Base-by-base conservation (phyloP, 2,797 vertebrate species). In the Sparus aurata region DNA sequence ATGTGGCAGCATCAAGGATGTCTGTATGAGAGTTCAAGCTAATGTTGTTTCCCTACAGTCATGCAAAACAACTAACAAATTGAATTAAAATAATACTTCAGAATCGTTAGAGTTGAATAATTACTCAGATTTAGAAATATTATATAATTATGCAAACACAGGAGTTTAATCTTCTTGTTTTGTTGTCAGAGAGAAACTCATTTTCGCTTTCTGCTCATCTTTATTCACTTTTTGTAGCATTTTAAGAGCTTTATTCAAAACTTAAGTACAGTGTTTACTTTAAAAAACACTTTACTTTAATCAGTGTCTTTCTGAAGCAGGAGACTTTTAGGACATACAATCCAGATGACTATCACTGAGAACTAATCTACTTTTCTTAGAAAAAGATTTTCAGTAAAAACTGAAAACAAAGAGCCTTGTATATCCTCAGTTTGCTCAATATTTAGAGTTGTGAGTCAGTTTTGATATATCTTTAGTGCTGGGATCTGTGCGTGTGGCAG, bases 11-110 rank as follows among this genome's bases (percentile, higher is more conserved):
- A 88, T 85, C 85, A 69, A 62, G 78, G 64, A 69, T 74, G 83
- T 79, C 70, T 80, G 71, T 77, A 73, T 12, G 79, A 82, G 72
- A 82, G 81, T 83, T 91, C 60, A 74, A 76, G 77, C 87, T 93
- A 92, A 93, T 92, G 87, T 89, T 82, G 75, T 38, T 38, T 38
- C 38, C 38, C 38, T 38, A 11, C 38, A 38, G 38, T 38, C 38
- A 38, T 38, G 38, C 10, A 38, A 38, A 38, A 38, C 38, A 38
- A 11, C 10, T 38, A 11, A 38, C 38, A 38, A 38, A 11, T 11
- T 2, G 2, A 38, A 38, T 11, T 38, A 38, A 38, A 38, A 38
- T 38, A 2, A 10, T 11, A 38, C 38, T 38, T 38, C 10, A 38
- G 38, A 65, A 73, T 38, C 6, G 34, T 12, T 1, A 52, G 20